Percentiles rank a stretch among this genome's conserved stretches.
Conservation (phyloP, 1,140 invertebrate species). For the Trachymyrmex septentrionalis region DNA sequence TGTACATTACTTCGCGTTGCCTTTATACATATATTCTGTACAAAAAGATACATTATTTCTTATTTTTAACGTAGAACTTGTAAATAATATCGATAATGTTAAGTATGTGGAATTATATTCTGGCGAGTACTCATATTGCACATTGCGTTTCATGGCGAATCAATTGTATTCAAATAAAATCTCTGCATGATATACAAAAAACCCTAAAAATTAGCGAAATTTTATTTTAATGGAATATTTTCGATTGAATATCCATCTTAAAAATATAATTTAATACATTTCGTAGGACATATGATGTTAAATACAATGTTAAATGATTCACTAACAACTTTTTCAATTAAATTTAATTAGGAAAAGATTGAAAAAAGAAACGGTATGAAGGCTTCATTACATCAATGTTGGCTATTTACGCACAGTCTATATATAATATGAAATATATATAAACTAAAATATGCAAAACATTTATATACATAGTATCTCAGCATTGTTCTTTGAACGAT, state of each 20-base stretch:
- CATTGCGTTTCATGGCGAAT: constrained; percentile 7
- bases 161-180: constrained; percentile 9
- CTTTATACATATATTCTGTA: constrained; percentile 53
- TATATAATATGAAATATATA: background rate
- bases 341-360: background rate
- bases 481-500: background rate
- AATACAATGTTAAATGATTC: background rate
- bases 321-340: background rate
- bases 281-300: background rate
- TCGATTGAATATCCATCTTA: background rate
- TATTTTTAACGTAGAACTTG: constrained; percentile 18
- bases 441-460: background rate
- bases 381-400: constrained; percentile 4
- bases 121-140: constrained; percentile 1
- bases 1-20: constrained; percentile 35
- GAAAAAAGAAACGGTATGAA: background rate
- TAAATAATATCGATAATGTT: constrained; percentile 28
- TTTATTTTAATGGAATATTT: constrained; percentile 23
- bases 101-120: constrained; percentile 6
- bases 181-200: background rate
- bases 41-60: constrained; percentile 39
- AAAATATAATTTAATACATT: constrained; percentile 9
- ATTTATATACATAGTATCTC: background rate
- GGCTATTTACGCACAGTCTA: constrained; percentile 17
- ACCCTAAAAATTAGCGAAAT: background rate